These are phyloP conservation scores for Ginglymostoma cirratum DNA, from an alignment of 2,113 vertebrate species.

Conservation along the genomic window DNA sequence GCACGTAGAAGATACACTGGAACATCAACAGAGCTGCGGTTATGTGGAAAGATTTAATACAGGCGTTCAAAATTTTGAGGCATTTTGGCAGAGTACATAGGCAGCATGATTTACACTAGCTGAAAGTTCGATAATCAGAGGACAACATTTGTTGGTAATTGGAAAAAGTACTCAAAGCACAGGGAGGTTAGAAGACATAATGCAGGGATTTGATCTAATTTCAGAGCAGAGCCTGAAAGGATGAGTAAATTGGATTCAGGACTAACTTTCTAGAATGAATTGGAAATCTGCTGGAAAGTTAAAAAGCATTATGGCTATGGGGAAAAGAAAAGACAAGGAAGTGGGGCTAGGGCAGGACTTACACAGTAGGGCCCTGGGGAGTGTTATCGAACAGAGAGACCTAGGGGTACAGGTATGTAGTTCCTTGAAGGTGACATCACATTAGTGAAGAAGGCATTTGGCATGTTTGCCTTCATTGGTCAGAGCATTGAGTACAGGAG, in stretches of 20 bases:
- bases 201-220: background rate
- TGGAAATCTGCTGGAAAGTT: background rate
- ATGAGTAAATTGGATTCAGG: background rate
- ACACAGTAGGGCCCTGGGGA: no score
- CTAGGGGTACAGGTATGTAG: no score
- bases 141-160: background rate
- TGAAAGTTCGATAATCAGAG: background rate
- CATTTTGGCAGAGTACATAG: background rate
- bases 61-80: background rate
- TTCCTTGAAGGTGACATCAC: no score
- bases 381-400: no score
- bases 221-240: background rate
- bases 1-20: no score
- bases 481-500: no score
- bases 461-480: no score
- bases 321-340: background rate
- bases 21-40: no score
- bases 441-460: no score
- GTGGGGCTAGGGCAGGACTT: background rate
- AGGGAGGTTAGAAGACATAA: background rate
- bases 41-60: background rate
- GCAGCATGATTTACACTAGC: background rate
- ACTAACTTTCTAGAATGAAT: background rate
- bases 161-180: no score
- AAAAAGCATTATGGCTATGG: background rate